Percentiles rank a stretch among this genome's conserved stretches.
Evolutionary conservation across 2,113 vertebrate genomes (phyloP).

Genomic region (Petroica traversi): DNA sequence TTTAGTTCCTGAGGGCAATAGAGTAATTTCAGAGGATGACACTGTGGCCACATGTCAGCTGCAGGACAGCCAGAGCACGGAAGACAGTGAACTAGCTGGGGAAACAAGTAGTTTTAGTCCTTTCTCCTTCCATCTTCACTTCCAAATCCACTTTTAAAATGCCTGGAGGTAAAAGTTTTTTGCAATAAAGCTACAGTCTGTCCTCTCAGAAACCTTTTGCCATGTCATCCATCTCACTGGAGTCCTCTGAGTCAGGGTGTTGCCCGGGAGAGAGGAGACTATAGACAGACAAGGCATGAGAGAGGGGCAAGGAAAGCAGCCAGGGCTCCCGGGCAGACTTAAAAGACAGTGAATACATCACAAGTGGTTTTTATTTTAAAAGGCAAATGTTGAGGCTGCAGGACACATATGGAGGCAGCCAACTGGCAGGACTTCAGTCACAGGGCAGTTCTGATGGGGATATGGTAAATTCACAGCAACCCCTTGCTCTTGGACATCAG

Average conservation of each 20-base stretch:
- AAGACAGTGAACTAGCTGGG: not conserved
- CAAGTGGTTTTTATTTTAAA: slow-evolving; percentile 48
- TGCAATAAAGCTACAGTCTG: not conserved
- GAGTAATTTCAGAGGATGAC: not conserved
- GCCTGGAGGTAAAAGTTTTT: not conserved
- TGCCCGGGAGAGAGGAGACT: not conserved
- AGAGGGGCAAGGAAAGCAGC: not conserved
- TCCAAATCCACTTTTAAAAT: not conserved
- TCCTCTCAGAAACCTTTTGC: not conserved
- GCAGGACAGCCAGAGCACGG: not conserved
- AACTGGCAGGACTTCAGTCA: slow-evolving; percentile 62
- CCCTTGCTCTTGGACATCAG: not conserved
- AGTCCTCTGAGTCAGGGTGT: not conserved
- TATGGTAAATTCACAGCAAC: slow-evolving; percentile 45
- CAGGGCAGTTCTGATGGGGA: not conserved
- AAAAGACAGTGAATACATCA: slow-evolving; percentile 51
- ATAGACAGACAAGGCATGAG: not conserved
- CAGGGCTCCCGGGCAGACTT: slow-evolving; percentile 37
- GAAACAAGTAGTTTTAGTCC: not conserved
- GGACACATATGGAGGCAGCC: slow-evolving; percentile 13
- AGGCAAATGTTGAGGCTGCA: slow-evolving; percentile 41
- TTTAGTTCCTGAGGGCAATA: not conserved
- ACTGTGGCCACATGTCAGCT: not conserved
- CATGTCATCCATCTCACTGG: not conserved
- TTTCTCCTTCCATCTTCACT: not conserved